Evolutionary conservation across 2,113 vertebrate genomes (phyloP), one percentile per base, ranked within the genome.

Genomic region (Epinephelus lanceolatus): DNA sequence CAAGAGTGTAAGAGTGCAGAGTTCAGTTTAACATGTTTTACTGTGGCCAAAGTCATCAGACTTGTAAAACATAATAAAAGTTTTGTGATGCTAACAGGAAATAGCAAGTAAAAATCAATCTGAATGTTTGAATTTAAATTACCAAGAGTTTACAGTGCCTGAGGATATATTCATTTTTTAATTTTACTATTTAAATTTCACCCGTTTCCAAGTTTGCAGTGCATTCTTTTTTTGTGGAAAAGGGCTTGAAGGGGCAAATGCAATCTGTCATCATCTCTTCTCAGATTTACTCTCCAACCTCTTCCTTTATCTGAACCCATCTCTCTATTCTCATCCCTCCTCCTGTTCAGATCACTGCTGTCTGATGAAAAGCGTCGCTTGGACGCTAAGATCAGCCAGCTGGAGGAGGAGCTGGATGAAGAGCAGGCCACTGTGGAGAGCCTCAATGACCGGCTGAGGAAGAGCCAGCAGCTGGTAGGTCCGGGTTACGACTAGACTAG

Each of bases 341-440:
- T 18, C 27, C 13, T 11, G 1, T n/a, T 53, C 59, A 99, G 97
- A 85, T 96, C 95, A 0, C 66, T 96, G 4, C 92, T 96, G 13
- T 96, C 96, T 14, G 97, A 99, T 0, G 97, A 99, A 56, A 98
- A 96, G 62, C 96, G 97, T 0, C 97, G 96, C 6, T 92, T 99
- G 90, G 98, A 99, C 40, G 84, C 95, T 0, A 96, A 96, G 88
- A 97, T 99, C 62, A 79, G 94, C 4, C 97, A 97, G 18, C 91
- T 99, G 87, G 97, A 99, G 91, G 98, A 98, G 88, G 98, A 99
- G 90, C 94, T 99, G 71, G 98, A 99, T 78, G 98, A 99, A 76
- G 97, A 99, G 75, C 97, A 98, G 83, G 27, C 94, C 92, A 97
- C 96, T 85, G 90, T 92, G 76, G 97, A 98, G 60, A 91, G 90